A percentile compares a stretch with the other conserved stretches of the same genome.
These are phyloP conservation scores for Conus betulinus DNA, from an alignment of 1,140 invertebrate species.

Conservation along the genomic window DNA sequence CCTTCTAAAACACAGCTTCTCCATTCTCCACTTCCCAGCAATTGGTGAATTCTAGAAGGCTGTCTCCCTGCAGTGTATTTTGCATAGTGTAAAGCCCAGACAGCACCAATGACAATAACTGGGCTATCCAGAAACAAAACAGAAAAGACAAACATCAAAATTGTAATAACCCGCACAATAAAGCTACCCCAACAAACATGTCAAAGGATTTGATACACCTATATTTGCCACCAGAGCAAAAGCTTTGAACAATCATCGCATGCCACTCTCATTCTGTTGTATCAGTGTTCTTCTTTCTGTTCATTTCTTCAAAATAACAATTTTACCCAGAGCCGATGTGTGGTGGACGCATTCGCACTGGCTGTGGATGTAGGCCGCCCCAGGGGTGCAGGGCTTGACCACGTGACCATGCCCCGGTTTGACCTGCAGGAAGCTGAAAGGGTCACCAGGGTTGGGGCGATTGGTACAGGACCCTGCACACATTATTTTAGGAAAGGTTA, in stretches of 20 bases:
- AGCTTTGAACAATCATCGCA: not conserved
- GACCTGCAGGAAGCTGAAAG: slow-evolving; percentile 51
- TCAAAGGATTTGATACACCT: not conserved
- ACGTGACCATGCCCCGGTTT: slow-evolving; percentile 54
- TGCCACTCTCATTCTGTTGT: not conserved
- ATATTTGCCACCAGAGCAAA: not conserved
- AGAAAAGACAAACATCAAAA: too few species aligned
- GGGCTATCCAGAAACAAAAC: too few species aligned
- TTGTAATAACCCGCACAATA: too few species aligned
- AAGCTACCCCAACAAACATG: too few species aligned
- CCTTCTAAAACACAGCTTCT: too few species aligned
- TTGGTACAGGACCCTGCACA: slow-evolving; percentile 49
- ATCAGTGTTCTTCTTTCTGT: not conserved
- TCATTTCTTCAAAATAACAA: too few species aligned
- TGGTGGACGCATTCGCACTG: slow-evolving; percentile 51
- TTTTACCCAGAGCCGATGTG: slow-evolving; percentile 21
- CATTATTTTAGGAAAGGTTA: too few species aligned
- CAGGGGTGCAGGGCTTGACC: slow-evolving; percentile 53
- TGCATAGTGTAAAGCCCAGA: too few species aligned
- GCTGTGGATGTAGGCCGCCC: slow-evolving; percentile 50
- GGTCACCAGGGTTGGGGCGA: slow-evolving; percentile 44
- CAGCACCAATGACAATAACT: too few species aligned
- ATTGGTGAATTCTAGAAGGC: too few species aligned
- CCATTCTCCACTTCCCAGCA: too few species aligned
- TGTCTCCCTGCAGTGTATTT: too few species aligned